Base-by-base conservation (phyloP, 2,888 invertebrate genomes). In the Pteria penguin region DNA sequence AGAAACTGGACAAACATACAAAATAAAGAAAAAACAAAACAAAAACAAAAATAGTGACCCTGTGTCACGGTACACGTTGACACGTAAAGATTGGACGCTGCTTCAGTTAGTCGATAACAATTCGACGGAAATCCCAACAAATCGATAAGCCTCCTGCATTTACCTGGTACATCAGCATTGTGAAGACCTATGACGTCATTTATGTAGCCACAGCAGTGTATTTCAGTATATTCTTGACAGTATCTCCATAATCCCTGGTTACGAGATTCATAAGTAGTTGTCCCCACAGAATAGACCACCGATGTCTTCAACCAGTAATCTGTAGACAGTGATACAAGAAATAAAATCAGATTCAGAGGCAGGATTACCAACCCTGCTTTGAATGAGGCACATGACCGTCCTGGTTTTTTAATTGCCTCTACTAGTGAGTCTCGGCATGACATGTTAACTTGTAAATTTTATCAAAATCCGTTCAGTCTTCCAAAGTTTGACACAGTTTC, bases 291-390 rank as follows among this genome's bases (percentile, higher is more conserved):
- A 18, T 36, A 36, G 11, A 65, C 45, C 14, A 45, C 26, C 1
- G 65, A 65, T 36, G 65, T 36, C 31, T 33, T 36, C 27, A 65
- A 26, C 65, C 65, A 65, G 45, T 36, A 18, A 24, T 65, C 45
- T 14, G 65, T 36, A 11, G 33, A 65, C 33, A 65, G 45, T 4
- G 45, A 45, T 14, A 45, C 11, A 14, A 45, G 45, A 45, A 45
- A 45, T 45, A 45, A 45, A 45, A 45, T 14, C 45, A 45, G 18
- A 45, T 45, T 45, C 11, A 45, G 8, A 14, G 45, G 45, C 18
- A 45, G 18, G 11, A 45, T 14, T 45, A 45, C 45, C 45, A 45
- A 45, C 8, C 11, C 45, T 14, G 45, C 45, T 18, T 45, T 45
- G 45, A 14, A 45, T 18, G 45, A 45, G 45, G 11, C 45, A 45